Evolutionary conservation across 2,113 vertebrate genomes (phyloP).

Genomic region (Aegotheles bennettii): DNA sequence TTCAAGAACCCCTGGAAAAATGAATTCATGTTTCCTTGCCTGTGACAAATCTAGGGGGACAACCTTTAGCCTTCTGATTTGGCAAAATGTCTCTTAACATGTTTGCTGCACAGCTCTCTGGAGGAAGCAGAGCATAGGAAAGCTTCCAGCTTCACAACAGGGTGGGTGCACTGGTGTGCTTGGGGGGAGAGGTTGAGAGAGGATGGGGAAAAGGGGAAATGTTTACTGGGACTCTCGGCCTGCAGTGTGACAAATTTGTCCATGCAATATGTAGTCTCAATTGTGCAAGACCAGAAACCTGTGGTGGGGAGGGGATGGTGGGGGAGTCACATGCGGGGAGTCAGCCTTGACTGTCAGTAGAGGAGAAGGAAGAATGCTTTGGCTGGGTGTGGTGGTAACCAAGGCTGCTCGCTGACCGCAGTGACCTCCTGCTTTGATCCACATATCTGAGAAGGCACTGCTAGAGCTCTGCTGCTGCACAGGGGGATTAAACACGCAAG

Average conservation of each 20-base stretch:
- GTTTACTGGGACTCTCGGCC: slow-evolving; percentile 3
- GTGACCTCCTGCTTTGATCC: slow-evolving; percentile 59
- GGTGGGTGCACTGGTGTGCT: background rate
- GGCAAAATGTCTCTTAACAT: background rate
- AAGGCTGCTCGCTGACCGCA: slow-evolving; percentile 15
- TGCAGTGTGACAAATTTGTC: slow-evolving; percentile 38
- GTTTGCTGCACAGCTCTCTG: background rate
- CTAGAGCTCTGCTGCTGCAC: background rate
- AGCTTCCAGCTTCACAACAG: background rate
- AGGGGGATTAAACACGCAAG: background rate
- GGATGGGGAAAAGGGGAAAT: slow-evolving; percentile 57
- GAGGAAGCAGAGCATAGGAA: background rate
- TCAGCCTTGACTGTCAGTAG: slow-evolving; percentile 40
- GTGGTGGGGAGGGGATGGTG: slow-evolving; percentile 35
- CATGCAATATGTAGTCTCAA: slow-evolving; percentile 14
- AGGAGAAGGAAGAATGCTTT: slow-evolving; percentile 44
- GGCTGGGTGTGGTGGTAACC: slow-evolving; percentile 32
- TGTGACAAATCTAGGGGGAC: background rate
- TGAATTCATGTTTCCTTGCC: background rate
- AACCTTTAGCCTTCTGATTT: slow-evolving; percentile 1
- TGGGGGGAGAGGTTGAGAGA: background rate
- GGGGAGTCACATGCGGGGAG: slow-evolving; percentile 56
- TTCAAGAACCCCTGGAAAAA: background rate
- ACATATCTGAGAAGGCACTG: background rate
- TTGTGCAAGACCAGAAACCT: slow-evolving; percentile 67